Base-by-base conservation (phyloP, 2,888 invertebrate genomes). In the Drosophila koepferae region DNA sequence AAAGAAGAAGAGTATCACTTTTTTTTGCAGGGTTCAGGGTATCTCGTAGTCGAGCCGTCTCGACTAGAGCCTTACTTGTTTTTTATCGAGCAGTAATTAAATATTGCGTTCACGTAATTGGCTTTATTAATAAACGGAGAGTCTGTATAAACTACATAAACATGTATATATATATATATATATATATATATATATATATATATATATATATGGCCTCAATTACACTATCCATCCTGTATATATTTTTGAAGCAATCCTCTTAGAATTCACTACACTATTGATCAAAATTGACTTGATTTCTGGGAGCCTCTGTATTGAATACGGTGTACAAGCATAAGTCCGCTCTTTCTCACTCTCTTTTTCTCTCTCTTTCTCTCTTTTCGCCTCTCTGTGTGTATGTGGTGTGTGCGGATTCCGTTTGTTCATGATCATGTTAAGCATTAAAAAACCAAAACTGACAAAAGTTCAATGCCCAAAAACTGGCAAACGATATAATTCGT, bases 381-480 rank as follows among this genome's bases (percentile, higher is more conserved):
- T 6, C 6, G 0, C 5, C 28, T 6, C 6, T 28, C 3, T 28
- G 28, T 28, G 28, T 28, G 28, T 28, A 6, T 28, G 28, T 28
- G 28, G 28, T 28, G 6, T 28, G 28, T 28, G 28, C 28, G 28
- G 65, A 53, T 58, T 69, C 60, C 76, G 60, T 64, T 80, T 72
- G 66, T 67, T 73, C 69, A 64, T 71, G 74, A 75, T 77, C 84
- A 83, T 80, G 66, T 61, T 77, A 56, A 56, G 69, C 66, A 73
- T 77, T 83, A 73, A 80, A 63, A 63, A 65, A 58, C 23, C 54
- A 20, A 49, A 49, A 23, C 23, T 14, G 23, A 46, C 53, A 66
- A 61, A 53, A 74, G 82, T 82, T 82, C 83, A 82, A 77, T 86
- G 86, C 69, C 80, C 86, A 86, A 71, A 82, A 82, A 66, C 54